Evolutionary conservation across 1,140 invertebrate genomes (phyloP).

Genomic region (Temnothorax curvispinosus): DNA sequence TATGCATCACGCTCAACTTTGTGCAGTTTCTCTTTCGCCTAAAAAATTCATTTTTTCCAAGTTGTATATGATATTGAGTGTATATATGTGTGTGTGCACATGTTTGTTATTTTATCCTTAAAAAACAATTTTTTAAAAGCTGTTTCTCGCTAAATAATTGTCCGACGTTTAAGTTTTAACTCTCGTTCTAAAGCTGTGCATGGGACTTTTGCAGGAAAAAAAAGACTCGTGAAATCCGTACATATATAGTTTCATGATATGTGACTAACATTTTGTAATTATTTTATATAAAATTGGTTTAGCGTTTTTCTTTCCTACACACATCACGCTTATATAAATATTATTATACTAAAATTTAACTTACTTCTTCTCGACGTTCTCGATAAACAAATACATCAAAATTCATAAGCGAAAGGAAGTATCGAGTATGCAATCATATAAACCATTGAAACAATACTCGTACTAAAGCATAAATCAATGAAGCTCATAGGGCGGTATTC

Average conservation of each 20-base stretch:
- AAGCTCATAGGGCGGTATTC: not conserved
- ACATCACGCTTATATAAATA: not conserved
- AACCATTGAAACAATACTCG: not conserved
- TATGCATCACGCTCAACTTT: not conserved
- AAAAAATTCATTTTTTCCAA: not conserved
- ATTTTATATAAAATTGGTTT: not conserved
- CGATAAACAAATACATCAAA: not conserved
- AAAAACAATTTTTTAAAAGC: conserved; percentile 2
- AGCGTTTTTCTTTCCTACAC: not conserved
- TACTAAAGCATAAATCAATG: not conserved
- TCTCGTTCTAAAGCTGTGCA: not conserved
- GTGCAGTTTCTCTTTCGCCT: not conserved
- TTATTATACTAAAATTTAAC: not conserved
- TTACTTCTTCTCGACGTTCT: not conserved
- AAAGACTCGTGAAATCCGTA: not conserved
- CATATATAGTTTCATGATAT: not conserved
- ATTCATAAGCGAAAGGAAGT: not conserved
- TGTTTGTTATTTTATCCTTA: conserved; percentile 13
- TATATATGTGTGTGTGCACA: not conserved
- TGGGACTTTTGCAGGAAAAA: not conserved
- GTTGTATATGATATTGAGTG: not conserved
- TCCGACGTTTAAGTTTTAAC: not conserved
- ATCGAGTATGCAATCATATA: not conserved
- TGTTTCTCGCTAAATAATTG: not conserved
- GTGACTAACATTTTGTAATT: not conserved